Evolutionary conservation across 1,140 invertebrate genomes (phyloP).

Genomic region (Micrasema longulum): DNA sequence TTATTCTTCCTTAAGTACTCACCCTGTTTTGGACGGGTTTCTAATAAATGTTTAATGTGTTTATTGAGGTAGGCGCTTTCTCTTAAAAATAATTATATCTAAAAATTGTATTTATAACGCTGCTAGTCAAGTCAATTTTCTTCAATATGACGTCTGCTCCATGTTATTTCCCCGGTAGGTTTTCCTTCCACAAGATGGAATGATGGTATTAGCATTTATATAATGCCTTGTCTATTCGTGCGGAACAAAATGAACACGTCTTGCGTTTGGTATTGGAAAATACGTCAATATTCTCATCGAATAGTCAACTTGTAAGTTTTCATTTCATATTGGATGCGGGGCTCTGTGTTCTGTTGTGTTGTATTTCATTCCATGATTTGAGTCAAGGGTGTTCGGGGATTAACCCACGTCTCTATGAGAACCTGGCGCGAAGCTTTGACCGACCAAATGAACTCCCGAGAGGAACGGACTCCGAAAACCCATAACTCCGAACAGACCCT

Average conservation of each 20-base stretch:
- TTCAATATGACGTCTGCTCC: neutral
- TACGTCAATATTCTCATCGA: constrained; percentile 14
- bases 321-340: constrained; percentile 28
- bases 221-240: constrained; percentile 30
- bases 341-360: constrained; percentile 12
- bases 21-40: too few relatives aligned
- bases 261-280: constrained; percentile 19
- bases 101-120: too few relatives aligned
- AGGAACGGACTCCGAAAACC: constrained; percentile 8
- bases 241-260: constrained; percentile 34
- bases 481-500: constrained; percentile 15
- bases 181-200: constrained; percentile 13
- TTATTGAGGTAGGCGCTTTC: too few relatives aligned
- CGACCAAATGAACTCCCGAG: constrained; percentile 20
- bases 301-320: constrained; percentile 40
- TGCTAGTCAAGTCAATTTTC: too few relatives aligned
- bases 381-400: constrained; percentile 13
- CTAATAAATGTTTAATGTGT: too few relatives aligned
- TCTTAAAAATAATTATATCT: too few relatives aligned
- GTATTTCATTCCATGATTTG: constrained; percentile 20
- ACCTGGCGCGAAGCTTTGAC: constrained; percentile 26
- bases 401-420: constrained; percentile 27
- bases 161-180: constrained; percentile 12
- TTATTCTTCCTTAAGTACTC: too few relatives aligned
- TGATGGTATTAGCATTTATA: constrained; percentile 35